phyloP scores from a whole-genome alignment of 2,113 vertebrate species.

The Mus pahari region DNA sequence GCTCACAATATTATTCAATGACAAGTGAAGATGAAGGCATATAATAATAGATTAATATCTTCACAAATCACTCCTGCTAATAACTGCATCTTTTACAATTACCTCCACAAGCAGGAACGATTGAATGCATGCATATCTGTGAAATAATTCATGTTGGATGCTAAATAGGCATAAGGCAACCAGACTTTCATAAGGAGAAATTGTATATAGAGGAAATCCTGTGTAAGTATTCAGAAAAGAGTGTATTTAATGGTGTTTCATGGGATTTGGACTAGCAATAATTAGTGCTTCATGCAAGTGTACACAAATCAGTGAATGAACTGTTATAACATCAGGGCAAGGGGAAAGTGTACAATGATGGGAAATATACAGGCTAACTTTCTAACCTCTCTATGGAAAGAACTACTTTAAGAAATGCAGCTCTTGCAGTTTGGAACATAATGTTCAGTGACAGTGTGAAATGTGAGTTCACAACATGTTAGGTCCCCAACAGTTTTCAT shows the following conservation, averaged over 20 bases:
- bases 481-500: slow-evolving; percentile 37
- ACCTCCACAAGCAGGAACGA: neutral
- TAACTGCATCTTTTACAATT: slow-evolving; percentile 7
- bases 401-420: slow-evolving; percentile 49
- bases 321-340: neutral
- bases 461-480: slow-evolving; percentile 40
- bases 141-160: neutral
- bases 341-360: neutral
- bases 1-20: neutral
- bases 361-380: neutral
- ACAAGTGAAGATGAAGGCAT: neutral
- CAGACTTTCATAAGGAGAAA: neutral
- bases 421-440: slow-evolving; percentile 29
- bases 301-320: neutral
- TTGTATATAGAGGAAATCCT: neutral
- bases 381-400: neutral
- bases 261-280: neutral
- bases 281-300: neutral
- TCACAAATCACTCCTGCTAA: neutral
- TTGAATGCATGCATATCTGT: neutral
- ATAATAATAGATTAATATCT: slow-evolving; percentile 38
- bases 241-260: slow-evolving; percentile 13
- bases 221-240: neutral
- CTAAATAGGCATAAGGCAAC: neutral
- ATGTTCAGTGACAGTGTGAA: slow-evolving; percentile 60